These are phyloP conservation scores for Hydrocynus forskahlii DNA, from an alignment of 2,797 vertebrate genomes.

Conservation along the genomic window DNA sequence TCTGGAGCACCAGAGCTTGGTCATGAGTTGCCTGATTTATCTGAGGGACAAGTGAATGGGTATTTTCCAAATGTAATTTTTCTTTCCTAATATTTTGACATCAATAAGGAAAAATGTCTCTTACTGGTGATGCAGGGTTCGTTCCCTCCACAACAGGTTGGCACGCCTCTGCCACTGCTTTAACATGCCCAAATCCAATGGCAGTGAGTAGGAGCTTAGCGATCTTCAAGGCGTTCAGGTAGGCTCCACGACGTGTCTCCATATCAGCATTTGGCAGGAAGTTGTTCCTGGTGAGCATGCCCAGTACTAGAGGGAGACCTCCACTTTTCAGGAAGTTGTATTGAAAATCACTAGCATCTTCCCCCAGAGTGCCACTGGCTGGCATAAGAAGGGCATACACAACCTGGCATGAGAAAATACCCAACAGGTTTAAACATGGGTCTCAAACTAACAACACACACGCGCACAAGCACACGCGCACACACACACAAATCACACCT, in stretches of 20 bases:
- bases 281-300: constrained; percentile 98
- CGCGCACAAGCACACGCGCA: too few relatives aligned
- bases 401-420: constrained; percentile 75
- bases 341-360: constrained; percentile 96
- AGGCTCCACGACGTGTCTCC: constrained; percentile 96
- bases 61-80: not conserved
- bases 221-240: constrained; percentile 96
- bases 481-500: constrained; percentile 75
- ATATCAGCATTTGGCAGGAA: constrained; percentile 95
- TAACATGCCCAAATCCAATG: constrained; percentile 94
- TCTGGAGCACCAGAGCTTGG: constrained; percentile 97
- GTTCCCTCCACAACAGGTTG: constrained; percentile 93
- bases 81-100: not conserved
- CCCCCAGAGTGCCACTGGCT: constrained; percentile 93
- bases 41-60: constrained; percentile 66
- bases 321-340: constrained; percentile 98
- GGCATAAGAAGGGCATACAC: constrained; percentile 99
- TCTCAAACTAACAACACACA: not conserved
- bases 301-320: constrained; percentile 93
- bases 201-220: constrained; percentile 94
- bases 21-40: constrained; percentile 96
- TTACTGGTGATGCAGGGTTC: constrained; percentile 90
- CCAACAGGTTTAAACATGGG: not conserved
- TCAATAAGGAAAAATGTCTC: not conserved
- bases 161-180: constrained; percentile 96